Conservation (phyloP, 2,888 invertebrate species). For the Cosmia trapezina region DNA sequence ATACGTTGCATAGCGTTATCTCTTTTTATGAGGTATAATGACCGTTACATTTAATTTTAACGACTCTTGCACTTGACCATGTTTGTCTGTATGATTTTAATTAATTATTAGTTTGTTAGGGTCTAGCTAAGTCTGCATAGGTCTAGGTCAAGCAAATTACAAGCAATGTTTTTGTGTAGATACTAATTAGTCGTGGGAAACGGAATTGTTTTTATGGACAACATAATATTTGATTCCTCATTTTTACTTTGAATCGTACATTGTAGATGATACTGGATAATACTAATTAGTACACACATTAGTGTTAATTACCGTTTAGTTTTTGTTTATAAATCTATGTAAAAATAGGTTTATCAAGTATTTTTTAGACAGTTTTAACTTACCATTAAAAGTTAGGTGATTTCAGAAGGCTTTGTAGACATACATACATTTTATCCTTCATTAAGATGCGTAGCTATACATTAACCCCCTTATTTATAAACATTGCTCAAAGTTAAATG, state of each 20-base stretch:
- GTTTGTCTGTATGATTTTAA: slow-evolving; percentile 11
- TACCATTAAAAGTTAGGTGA: background rate
- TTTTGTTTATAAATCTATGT: background rate
- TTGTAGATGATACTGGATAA: background rate
- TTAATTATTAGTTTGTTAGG: slow-evolving; percentile 5
- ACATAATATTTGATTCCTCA: background rate
- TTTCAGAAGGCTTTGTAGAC: background rate
- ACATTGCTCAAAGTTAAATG: too few relatives aligned
- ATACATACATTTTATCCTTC: background rate
- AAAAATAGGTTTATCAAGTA: too few relatives aligned
- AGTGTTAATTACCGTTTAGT: background rate
- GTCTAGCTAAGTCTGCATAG: slow-evolving; percentile 17
- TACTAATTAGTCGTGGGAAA: background rate
- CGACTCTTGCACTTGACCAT: slow-evolving; percentile 17
- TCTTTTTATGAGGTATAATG: slow-evolving; percentile 1
- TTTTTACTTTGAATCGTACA: background rate
- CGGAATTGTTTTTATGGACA: background rate
- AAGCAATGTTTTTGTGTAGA: background rate
- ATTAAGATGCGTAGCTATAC: background rate
- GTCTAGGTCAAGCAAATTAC: slow-evolving; percentile 39
- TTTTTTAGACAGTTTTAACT: too few relatives aligned
- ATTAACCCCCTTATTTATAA: background rate
- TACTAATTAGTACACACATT: background rate
- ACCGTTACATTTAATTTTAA: slow-evolving; percentile 6
- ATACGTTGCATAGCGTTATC: background rate